Base-by-base conservation (phyloP, 2,113 vertebrate genomes). In the Mionectes macconnelli region DNA sequence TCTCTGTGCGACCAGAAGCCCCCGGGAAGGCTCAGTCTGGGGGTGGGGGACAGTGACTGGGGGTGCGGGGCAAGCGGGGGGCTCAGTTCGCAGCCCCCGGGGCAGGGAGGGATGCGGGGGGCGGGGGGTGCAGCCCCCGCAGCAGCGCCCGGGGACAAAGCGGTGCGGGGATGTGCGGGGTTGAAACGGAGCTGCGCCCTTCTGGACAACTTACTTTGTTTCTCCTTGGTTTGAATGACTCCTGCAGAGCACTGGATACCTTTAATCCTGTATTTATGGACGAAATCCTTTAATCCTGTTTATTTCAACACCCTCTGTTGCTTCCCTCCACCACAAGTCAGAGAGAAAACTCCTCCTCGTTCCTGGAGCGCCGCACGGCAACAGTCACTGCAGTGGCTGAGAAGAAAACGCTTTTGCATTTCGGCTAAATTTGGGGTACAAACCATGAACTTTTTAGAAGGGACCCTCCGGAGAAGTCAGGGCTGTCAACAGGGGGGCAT, bases 281-380 rank as follows among this genome's bases (percentile, higher is more conserved):
- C 1, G 2, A 94, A 94, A 96, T 87, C 94, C 89, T 95, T 96
- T 96, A 90, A 93, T 94, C 92, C 86, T 93, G 89, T 96, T 96
- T 94, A 93, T 90, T 92, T 76, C 88, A 92, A 55, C 91, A 92
- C 69, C 77, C 74, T 93, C 94, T 96, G 89, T 91, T 93, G 75
- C 88, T 94, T 68, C 69, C 74, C 73, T 85, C 78, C 92, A 67
- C 53, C 72, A 53, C 66, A 69, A 93, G 83, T 84, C 90, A 75
- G 76, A 50, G 30, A 70, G 73, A 45, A 33, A 72, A 82, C 86
- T 78, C 84, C 81, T 87, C 94, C 95, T 93, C 30, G 84, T 47
- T 92, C 90, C 82, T 76, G 84, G 90, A 90, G 90, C 31, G 2
- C 87, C 68, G 76, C 49, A 21, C 30, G 5, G 50, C 92, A 87